Conservation (phyloP, 2,797 vertebrate species). For the Notolepis coatsorum region DNA sequence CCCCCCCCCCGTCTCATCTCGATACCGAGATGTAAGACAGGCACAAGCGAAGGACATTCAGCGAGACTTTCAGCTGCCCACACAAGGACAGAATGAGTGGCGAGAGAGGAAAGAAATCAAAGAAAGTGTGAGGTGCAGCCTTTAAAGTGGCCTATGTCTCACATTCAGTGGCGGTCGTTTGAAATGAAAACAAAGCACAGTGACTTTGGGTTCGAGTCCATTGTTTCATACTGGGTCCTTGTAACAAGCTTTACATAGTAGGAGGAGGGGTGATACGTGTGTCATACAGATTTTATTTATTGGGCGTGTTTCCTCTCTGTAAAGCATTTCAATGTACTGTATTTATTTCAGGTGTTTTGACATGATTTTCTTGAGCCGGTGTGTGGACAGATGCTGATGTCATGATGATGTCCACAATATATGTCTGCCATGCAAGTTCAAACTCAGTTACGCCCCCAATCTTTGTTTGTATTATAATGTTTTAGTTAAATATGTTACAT, state of each 20-base stretch:
- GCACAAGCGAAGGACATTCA: not conserved
- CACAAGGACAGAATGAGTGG: not conserved
- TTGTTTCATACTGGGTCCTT: slow-evolving; percentile 15
- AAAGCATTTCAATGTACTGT: slow-evolving; percentile 40
- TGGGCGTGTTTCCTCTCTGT: slow-evolving; percentile 34
- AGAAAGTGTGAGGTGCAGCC: not conserved
- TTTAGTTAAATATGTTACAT: not conserved
- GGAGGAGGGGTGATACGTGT: slow-evolving; percentile 7
- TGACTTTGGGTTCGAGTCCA: not conserved
- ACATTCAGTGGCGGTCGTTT: not conserved
- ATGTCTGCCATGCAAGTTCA: no score
- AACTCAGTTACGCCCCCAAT: not conserved
- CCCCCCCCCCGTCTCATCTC: not conserved
- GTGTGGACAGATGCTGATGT: slow-evolving; percentile 18
- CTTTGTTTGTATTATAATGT: not conserved
- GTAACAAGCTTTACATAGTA: slow-evolving; percentile 46
- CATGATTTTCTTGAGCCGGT: slow-evolving; percentile 29
- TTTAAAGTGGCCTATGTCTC: not conserved
- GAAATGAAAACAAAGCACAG: slow-evolving; percentile 7
- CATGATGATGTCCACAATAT: no score
- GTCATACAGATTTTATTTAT: slow-evolving; percentile 55
- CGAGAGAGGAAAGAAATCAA: not conserved
- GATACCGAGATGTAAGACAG: not conserved
- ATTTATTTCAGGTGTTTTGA: slow-evolving; percentile 58
- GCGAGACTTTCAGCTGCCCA: not conserved